Conservation (phyloP, 2,797 vertebrate species). For the Taenioides sp. region DNA sequence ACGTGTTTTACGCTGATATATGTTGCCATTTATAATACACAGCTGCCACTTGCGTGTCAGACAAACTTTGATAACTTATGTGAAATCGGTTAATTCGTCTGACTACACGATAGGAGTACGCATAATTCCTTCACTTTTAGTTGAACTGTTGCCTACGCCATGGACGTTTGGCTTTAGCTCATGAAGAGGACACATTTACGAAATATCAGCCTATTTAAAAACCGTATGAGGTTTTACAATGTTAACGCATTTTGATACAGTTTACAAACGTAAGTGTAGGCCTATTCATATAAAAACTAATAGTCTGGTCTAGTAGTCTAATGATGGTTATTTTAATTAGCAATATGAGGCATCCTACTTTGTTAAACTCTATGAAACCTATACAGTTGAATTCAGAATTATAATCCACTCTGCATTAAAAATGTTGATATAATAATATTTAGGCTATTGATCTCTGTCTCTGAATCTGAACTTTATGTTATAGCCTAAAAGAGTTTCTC, state of each 20-base stretch:
- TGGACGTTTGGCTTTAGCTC: background rate
- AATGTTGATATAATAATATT: no score
- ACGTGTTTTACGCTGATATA: background rate
- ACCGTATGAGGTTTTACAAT: no score
- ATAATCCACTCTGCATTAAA: no score
- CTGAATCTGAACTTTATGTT: background rate
- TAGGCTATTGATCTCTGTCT: no score
- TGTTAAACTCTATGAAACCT: background rate
- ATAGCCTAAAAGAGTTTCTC: constrained; percentile 24
- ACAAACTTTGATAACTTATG: constrained; percentile 24
- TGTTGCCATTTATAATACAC: background rate
- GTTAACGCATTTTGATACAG: no score
- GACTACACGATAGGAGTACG: background rate
- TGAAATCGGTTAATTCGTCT: background rate
- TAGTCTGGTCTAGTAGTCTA: no score
- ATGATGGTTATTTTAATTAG: no score
- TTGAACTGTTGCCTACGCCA: background rate
- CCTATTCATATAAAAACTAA: no score
- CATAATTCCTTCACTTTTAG: no score
- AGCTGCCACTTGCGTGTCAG: background rate
- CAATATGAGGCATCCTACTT: background rate
- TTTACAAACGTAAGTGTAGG: no score
- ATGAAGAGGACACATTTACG: no score
- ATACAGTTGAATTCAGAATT: background rate
- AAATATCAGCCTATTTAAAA: no score